phyloP scores from a whole-genome alignment of 1,140 invertebrate species.

The Diprion similis region DNA sequence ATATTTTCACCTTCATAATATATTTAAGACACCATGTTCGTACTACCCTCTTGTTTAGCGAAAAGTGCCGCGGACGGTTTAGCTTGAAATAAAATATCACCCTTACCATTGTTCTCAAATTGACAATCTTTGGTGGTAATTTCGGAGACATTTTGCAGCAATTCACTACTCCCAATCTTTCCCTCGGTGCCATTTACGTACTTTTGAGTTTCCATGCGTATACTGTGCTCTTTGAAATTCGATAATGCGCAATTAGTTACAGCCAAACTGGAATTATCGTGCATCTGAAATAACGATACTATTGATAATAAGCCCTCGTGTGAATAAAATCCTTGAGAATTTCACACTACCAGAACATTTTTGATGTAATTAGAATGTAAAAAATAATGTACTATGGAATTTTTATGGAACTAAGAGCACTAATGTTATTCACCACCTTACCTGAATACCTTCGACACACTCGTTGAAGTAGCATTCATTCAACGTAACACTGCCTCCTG shows the following conservation, averaged over 20 bases:
- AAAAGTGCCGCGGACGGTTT: constrained; percentile 25
- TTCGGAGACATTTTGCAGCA: constrained; percentile 41
- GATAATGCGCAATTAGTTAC: constrained; percentile 43
- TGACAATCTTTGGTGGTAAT: constrained; percentile 45
- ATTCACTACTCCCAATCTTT: constrained; percentile 39
- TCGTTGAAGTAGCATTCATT: constrained; percentile 46
- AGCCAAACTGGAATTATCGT: constrained; percentile 41
- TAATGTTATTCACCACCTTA: constrained; percentile 28
- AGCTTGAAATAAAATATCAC: constrained; percentile 43
- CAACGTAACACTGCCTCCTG: constrained; percentile 41
- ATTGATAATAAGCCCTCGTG: neutral
- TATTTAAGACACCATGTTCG: neutral
- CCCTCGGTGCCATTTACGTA: constrained; percentile 31
- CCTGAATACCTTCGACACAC: constrained; percentile 53
- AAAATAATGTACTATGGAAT: too few relatives aligned
- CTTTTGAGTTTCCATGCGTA: constrained; percentile 51
- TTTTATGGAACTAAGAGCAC: neutral
- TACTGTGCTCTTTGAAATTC: constrained; percentile 49
- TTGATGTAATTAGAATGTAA: too few relatives aligned
- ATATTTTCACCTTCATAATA: too few relatives aligned
- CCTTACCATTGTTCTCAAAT: constrained; percentile 46
- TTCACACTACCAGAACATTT: too few relatives aligned
- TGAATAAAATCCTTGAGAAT: neutral
- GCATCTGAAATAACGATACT: constrained; percentile 35
- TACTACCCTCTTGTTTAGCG: constrained; percentile 33